Percentiles rank a stretch among this genome's conserved stretches.
Evolutionary conservation across 2,797 vertebrate genomes (phyloP).

Genomic region (Podarcis siculus): DNA sequence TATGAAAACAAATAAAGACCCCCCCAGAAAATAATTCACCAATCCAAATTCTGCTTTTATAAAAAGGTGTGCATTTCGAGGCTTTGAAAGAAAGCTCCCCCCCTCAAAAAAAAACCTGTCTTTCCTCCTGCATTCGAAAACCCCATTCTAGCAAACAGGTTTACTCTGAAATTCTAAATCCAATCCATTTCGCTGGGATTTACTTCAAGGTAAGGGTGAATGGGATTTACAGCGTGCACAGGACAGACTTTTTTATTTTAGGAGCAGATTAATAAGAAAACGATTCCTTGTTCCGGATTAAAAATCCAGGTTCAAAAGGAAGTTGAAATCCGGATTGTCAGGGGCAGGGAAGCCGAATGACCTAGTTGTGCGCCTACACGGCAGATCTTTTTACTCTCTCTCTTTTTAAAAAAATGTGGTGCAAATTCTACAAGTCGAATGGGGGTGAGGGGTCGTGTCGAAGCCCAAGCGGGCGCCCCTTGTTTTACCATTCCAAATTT

Average conservation of each 20-base stretch:
- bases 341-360: not conserved
- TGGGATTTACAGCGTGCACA: no score
- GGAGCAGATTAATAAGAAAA: not conserved
- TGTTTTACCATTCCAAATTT: not conserved
- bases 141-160: not conserved
- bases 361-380: not conserved
- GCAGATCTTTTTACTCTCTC: no score
- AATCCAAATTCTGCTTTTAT: not conserved
- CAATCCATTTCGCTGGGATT: not conserved
- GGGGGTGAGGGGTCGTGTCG: not conserved
- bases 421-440: not conserved
- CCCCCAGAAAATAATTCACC: not conserved
- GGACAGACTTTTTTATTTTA: not conserved
- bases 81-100: not conserved
- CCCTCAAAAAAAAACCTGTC: not conserved
- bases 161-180: not conserved
- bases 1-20: not conserved
- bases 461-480: not conserved
- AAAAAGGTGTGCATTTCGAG: not conserved
- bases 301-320: not conserved
- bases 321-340: not conserved
- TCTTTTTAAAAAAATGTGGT: not conserved
- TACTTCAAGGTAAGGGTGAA: not conserved
- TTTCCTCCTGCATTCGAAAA: not conserved
- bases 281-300: not conserved